Evolutionary conservation across 2,113 vertebrate species (phyloP), one percentile per base, ranked within the genome.

Genomic region (Eonycteris spelaea): DNA sequence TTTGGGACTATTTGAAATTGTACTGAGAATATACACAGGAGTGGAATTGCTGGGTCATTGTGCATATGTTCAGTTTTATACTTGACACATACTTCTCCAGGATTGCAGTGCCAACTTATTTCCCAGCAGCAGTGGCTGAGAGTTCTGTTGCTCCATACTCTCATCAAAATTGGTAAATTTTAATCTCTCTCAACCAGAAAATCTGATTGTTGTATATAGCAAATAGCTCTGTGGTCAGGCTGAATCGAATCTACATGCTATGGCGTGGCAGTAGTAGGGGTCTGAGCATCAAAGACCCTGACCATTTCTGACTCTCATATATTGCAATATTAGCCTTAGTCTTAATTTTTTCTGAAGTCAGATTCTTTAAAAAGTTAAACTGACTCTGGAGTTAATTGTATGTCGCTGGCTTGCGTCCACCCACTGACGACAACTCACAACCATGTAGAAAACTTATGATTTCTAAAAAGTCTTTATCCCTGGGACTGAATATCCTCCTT

Each of bases 341-440:
- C 51, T 57, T 71, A 13, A n/a, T 38, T 85, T 38, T n/a, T 28
- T 10, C 74, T 70, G 28, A 13, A 13, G n/a, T 77, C 18, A 88
- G 67, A 70, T 30, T 91, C 79, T 93, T 59, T 24, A 55, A 79
- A 68, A 86, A 86, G 68, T n/a, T 35, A 61, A 86, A 70, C 53
- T 35, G 89, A 97, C 45, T 67, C 67, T 57, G 14, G 65, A 63
- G 63, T 92, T 79, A 51, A 33, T 6, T 45, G 26, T 51, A 63
- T 24, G 61, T 88, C 85, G 55, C 28, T 33, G 78, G 30, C 40
- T 68, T 92, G 87, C 11, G 6, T 61, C 51, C n/a, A n/a, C 70
- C 57, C 43, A 30, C 30, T 43, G 67, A 85, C 19, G 30, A 70
- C 12, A 74, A 26, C 12, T 57, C 77, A 78, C 24, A 22, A 48